A percentile compares a stretch with the other conserved stretches of the same genome.
Evolutionary conservation across 1,140 invertebrate species (phyloP).

Genomic region (Drosophila tropicalis): DNA sequence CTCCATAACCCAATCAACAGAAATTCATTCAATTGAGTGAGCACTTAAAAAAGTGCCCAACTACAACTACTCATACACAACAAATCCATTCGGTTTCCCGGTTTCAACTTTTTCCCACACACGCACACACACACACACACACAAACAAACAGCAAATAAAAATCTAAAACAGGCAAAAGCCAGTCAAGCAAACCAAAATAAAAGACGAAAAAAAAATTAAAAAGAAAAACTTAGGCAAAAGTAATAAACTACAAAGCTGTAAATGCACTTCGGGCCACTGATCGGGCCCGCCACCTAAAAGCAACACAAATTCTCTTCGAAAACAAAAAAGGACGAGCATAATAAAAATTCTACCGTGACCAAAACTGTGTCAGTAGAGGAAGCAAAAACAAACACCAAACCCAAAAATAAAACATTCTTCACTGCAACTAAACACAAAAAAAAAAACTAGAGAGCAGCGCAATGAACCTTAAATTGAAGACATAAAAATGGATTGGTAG

Average conservation of each 20-base stretch:
- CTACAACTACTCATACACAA: conserved; percentile 34
- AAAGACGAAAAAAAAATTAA: conserved; percentile 45
- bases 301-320: conserved; percentile 50
- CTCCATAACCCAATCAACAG: conserved; percentile 39
- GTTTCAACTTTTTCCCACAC: conserved; percentile 34
- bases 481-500: conserved; percentile 36
- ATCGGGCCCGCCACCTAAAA: conserved; percentile 17
- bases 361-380: conserved; percentile 66
- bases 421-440: conserved; percentile 35
- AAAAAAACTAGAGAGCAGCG: conserved; percentile 16
- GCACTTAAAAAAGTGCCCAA: conserved; percentile 33
- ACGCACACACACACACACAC: too few species aligned
- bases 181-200: conserved; percentile 27
- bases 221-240: conserved; percentile 56
- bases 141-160: conserved; percentile 33
- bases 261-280: conserved; percentile 55
- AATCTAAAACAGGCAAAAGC: conserved; percentile 49
- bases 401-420: conserved; percentile 4
- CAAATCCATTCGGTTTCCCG: conserved; percentile 41
- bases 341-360: conserved; percentile 62
- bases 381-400: conserved; percentile 27
- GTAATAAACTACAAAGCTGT: conserved; percentile 71
- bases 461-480: conserved; percentile 64
- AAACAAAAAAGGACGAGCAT: conserved; percentile 54
- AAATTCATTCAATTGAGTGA: conserved; percentile 46